Base-by-base conservation (phyloP, 2,888 invertebrate genomes). In the Calephelis perditalis region DNA sequence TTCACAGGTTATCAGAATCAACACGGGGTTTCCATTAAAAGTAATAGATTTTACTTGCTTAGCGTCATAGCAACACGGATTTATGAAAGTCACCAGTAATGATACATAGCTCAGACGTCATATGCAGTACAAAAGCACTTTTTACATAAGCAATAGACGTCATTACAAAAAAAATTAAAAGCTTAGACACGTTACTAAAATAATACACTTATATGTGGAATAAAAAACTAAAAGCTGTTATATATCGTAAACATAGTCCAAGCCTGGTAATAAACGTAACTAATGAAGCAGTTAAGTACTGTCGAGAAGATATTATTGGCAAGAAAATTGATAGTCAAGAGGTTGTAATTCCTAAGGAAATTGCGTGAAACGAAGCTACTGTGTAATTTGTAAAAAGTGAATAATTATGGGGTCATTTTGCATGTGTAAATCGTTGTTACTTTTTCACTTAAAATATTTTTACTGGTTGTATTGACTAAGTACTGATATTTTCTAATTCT, bases 221-320 rank as follows among this genome's bases (percentile, higher is more conserved):
- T 3, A 49, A 49, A 49, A 47, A 26, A 15, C 49, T 49, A 8
- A 49, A 49, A 49, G 26, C 26, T 26, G 26, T 49, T 15, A 49
- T 10, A 49, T 49, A 10, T 49, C 49, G 49, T 49, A 49, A 49
- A 4, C 26, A 26, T 26, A 49, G 49, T 26, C 9, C 9, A 49
- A 55, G 59, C n/a, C 40, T 52, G 35, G 37, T 59, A 58, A 58
- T 49, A 47, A 58, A 57, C 35, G 47, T 45, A 45, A 59, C 44
- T 45, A 59, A 59, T 59, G 59, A 59, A 59, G 59, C 54, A 59
- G 59, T 59, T 59, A 55, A 45, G 55, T 60, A 47, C 55, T 56
- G 36, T 55, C 66, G 59, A 64, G 64, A 64, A 66, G 59, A 62
- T 61, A 58, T 58, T 52, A 52, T 58, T 58, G 37, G 58, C 59